A percentile compares a stretch with the other conserved stretches of the same genome.
These are phyloP conservation scores for Pectinophora gossypiella DNA, from an alignment of 1,140 invertebrate species.

Conservation along the genomic window DNA sequence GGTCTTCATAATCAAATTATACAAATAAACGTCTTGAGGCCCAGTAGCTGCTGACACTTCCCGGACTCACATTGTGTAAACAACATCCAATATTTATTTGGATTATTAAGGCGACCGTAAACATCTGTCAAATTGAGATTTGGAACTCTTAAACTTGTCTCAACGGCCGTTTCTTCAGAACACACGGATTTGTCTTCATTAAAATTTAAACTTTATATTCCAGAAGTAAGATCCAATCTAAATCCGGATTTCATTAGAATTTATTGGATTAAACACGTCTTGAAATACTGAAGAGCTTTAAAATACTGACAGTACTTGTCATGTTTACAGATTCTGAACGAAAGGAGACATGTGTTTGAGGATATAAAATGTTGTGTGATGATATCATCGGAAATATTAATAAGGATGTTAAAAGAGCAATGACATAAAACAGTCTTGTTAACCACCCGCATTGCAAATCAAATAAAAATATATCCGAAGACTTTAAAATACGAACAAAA, in stretches of 20 bases:
- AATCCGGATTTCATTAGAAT: neutral
- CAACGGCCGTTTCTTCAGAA: neutral
- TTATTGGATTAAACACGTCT: neutral
- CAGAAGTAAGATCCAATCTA: neutral
- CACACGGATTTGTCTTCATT: neutral
- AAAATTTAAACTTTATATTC: neutral
- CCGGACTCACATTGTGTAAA: constrained; percentile 35
- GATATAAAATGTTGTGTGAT: neutral
- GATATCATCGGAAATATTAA: neutral
- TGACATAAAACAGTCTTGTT: neutral
- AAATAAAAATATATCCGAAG: neutral
- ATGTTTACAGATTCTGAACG: neutral
- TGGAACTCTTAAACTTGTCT: constrained; percentile 29
- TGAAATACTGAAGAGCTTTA: neutral
- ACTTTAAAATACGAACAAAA: neutral
- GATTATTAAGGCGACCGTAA: constrained; percentile 37
- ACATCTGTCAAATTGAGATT: constrained; percentile 42
- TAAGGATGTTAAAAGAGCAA: neutral
- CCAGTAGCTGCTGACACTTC: constrained; percentile 20
- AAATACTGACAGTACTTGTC: neutral
- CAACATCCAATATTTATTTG: constrained; percentile 49
- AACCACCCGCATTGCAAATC: neutral
- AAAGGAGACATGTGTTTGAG: neutral
- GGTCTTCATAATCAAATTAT: constrained; percentile 25
- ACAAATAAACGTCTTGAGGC: constrained; percentile 14